phyloP scores from a whole-genome alignment of 2,797 vertebrate species.

The Spinus olivaceus region DNA sequence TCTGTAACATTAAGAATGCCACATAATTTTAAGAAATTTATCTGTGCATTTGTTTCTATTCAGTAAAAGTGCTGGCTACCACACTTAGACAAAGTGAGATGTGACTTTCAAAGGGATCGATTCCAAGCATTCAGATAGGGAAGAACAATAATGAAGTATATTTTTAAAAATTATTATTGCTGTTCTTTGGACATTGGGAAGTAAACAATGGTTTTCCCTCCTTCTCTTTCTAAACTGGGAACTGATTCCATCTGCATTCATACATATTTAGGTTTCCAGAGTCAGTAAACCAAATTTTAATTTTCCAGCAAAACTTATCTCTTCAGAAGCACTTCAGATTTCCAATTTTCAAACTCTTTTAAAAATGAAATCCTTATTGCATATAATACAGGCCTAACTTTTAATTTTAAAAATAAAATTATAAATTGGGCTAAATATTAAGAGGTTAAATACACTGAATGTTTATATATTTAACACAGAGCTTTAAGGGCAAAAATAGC shows the following conservation, averaged over 20 bases:
- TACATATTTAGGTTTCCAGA: not conserved
- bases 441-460: not conserved
- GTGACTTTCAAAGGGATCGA: not conserved
- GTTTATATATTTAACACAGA: not conserved
- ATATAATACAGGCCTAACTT: not conserved
- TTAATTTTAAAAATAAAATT: not conserved
- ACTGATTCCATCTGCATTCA: not conserved
- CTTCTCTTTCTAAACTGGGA: not conserved
- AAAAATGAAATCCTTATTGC: not conserved
- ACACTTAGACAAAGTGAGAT: not conserved
- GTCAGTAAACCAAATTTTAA: not conserved
- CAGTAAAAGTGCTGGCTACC: not conserved
- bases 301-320: not conserved
- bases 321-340: not conserved
- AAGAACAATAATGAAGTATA: not conserved
- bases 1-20: not conserved
- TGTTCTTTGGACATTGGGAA: not conserved
- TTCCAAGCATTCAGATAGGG: not conserved
- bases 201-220: not conserved
- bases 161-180: not conserved
- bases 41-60: not conserved
- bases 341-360: not conserved
- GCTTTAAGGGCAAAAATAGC: not conserved
- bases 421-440: not conserved
- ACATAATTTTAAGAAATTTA: not conserved